phyloP scores from a whole-genome alignment of 2,888 invertebrate species.

The Trilocha varians region DNA sequence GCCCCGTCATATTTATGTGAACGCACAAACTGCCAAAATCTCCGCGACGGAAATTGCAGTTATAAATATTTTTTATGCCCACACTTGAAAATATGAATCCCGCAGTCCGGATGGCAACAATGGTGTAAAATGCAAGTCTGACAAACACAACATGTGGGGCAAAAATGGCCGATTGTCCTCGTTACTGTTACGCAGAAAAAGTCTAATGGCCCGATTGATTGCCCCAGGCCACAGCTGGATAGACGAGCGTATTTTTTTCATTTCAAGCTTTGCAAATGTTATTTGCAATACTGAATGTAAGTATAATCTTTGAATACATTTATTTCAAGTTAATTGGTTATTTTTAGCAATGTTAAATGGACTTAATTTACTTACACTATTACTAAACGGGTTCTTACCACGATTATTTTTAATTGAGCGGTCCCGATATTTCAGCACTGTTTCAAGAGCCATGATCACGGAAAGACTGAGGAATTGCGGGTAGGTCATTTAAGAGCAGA shows the following conservation, averaged over 20 bases:
- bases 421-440: no score
- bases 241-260: neutral
- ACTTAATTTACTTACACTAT: no score
- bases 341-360: no score
- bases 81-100: constrained; percentile 1
- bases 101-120: constrained; percentile 1
- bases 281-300: no score
- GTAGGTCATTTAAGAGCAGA: no score
- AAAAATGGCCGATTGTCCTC: neutral
- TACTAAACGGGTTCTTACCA: no score
- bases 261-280: neutral
- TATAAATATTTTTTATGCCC: constrained; percentile 7
- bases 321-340: no score
- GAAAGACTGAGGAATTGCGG: no score
- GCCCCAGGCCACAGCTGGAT: neutral
- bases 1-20: neutral
- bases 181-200: neutral
- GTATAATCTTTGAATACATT: no score
- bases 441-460: no score
- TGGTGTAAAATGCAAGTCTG: constrained; percentile 3
- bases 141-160: neutral
- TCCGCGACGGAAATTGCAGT: constrained; percentile 5
- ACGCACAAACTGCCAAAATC: constrained; percentile 1
- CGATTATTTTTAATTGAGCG: no score
- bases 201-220: neutral